Base-by-base conservation (phyloP, 1,140 invertebrate species). In the Lepidurus arcticus region DNA sequence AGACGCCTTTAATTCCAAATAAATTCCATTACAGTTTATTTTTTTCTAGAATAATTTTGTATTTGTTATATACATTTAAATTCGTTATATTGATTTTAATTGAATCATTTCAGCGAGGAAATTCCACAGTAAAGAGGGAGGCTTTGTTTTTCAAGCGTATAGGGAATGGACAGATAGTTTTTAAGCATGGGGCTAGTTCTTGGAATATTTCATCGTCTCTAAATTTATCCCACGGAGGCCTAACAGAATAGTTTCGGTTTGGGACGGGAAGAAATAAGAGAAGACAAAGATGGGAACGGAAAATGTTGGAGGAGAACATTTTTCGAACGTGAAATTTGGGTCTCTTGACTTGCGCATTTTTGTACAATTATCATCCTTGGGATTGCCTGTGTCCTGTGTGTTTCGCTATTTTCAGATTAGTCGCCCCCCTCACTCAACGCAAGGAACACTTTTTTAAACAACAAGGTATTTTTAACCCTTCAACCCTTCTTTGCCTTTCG, bases 331-430 rank as follows among this genome's bases (percentile, higher is more conserved):
- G 8, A 65, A 65, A n/a, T 9, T 65, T 13, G n/a, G 16, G 16
- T 65, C 53, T 16, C 16, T 65, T 65, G 53, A 65, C n/a, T 65
- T 65, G 53, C 53, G 53, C 53, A 65, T 65, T 65, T 65, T 65
- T 65, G 53, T 21, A 65, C 53, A 65, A 65, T 65, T 65, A 65
- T 65, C 53, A 21, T 65, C 53, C 21, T 65, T 7, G 21, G 53
- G 53, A 65, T 65, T 21, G 53, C 53, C 16, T 65, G 6, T 16
- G 53, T 21, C n/a, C 53, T 21, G 34, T 34, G 34, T 34, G 34
- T 34, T 65, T 65, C 16, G 53, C 53, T 65, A 65, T 65, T 65
- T 65, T 65, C 16, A 65, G 53, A 21, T 65, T 6, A 21, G 21
- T 21, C 21, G 16, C 45, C 53, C 13, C 13, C 13, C 13, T 65